Base-by-base conservation (phyloP, 2,113 vertebrate genomes). In the Hippocampus mohnikei region DNA sequence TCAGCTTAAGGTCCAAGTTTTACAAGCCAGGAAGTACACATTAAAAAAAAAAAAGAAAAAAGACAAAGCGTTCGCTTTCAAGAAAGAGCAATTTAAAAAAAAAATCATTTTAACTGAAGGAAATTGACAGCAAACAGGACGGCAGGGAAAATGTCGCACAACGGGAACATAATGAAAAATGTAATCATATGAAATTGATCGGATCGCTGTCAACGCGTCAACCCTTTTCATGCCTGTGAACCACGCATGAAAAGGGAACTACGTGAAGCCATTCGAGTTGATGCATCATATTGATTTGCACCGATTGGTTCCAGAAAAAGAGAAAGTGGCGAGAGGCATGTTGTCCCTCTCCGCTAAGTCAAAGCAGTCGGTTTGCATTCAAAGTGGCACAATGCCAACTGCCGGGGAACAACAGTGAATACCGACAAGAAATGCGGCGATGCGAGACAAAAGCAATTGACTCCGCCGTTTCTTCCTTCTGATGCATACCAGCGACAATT, bases 281-380 rank as follows among this genome's bases (percentile, higher is more conserved):
- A 79, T 77, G 40, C 80, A 71, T 62, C 71, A 76, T 75, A 85
- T 76, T 59, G 78, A 78, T 77, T 76, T 23, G 10, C 48, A 72
- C 44, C 67, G 21, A 85, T 72, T 13, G 53, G 33, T 59, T 65
- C 70, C 40, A 72, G 70, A 60, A 81, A 74, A 70, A 80, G 53
- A 59, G 27, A 61, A 78, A 78, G 70, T 70, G 69, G 21, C 3
- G 8, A 23, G 8, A 55, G 53, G n/a, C n/a, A 12, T 25, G 53
- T 55, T 12, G 3, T n/a, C 10, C n/a, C 21, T 3, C n/a, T 55
- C 21, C 13, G 55, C 55, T 56, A 5, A 13, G 55, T 56, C 23
- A 56, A 56, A 27, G 52, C 52, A 53, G 11, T 56, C 3, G 13
- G 1, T 25, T 56, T 23, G 27, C n/a, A 56, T 23, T 25, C 13